These are phyloP conservation scores for Lophius piscatorius DNA, from an alignment of 2,113 vertebrate species.

Conservation along the genomic window DNA sequence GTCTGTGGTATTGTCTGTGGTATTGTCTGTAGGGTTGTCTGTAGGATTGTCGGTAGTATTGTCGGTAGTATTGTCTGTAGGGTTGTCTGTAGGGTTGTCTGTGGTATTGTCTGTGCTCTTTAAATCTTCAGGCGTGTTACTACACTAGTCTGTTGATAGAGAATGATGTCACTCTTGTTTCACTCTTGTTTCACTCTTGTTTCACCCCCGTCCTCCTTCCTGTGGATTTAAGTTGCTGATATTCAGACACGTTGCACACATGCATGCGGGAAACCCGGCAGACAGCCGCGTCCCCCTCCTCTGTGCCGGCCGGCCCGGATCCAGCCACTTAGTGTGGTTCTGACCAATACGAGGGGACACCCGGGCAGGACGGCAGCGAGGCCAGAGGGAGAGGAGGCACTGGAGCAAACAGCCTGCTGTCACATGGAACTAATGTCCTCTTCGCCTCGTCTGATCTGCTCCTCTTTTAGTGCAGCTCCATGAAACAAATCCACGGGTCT, in stretches of 20 bases:
- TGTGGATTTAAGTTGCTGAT: constrained; percentile 18
- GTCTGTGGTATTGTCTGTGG: too few relatives aligned
- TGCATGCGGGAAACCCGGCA: constrained; percentile 8
- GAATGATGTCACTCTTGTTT: constrained; percentile 35
- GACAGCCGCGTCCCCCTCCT: constrained; percentile 36
- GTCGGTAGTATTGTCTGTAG: too few relatives aligned
- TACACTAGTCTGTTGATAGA: not conserved
- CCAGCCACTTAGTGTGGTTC: constrained; percentile 71
- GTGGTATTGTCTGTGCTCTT: too few relatives aligned
- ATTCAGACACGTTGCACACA: not conserved
- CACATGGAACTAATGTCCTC: constrained; percentile 74
- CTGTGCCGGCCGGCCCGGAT: constrained; percentile 55
- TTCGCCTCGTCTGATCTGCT: constrained; percentile 55
- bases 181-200: constrained; percentile 21
- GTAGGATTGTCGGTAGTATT: too few relatives aligned
- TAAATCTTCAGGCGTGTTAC: constrained; percentile 2
- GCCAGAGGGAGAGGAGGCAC: constrained; percentile 60
- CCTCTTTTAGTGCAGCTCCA: constrained; percentile 63
- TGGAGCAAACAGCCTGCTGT: constrained; percentile 75
- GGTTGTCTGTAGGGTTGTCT: too few relatives aligned
- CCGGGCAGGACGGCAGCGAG: constrained; percentile 67
- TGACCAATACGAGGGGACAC: constrained; percentile 70
- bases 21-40: too few relatives aligned
- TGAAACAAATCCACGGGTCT: constrained; percentile 63
- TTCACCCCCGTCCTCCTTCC: constrained; percentile 3